phyloP scores from a whole-genome alignment of 2,113 vertebrate species.

The Amazona guildingii region DNA sequence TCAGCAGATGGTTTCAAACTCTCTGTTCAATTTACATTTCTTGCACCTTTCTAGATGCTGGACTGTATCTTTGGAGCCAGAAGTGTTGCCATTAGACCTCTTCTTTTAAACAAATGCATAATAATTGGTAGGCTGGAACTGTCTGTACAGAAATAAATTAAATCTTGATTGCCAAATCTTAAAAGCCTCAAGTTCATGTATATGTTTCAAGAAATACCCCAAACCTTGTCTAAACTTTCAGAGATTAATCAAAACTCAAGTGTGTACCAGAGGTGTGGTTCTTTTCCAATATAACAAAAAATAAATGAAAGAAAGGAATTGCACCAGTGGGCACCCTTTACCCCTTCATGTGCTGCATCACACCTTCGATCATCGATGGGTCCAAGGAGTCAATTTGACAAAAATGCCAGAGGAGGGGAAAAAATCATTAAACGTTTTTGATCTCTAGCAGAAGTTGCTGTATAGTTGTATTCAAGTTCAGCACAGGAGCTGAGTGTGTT shows the following conservation, averaged over 20 bases:
- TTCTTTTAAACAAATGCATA: conserved; percentile 15
- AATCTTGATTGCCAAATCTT: conserved; percentile 9
- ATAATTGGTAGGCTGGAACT: not conserved
- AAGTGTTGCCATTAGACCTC: not conserved
- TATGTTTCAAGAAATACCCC: not conserved
- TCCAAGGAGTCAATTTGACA: not conserved
- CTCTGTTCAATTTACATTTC: conserved; percentile 60
- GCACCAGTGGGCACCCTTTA: not conserved
- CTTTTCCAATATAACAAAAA: not conserved
- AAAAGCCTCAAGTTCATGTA: not conserved
- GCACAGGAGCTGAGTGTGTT: not conserved
- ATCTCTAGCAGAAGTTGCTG: not conserved
- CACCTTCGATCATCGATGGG: not conserved
- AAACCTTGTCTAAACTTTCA: not conserved
- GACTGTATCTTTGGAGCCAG: conserved; percentile 34
- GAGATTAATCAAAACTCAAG: not conserved
- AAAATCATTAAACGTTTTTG: not conserved
- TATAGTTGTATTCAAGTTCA: not conserved
- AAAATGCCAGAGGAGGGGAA: not conserved
- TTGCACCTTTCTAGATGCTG: conserved; percentile 37
- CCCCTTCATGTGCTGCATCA: not conserved
- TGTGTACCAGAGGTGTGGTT: not conserved
- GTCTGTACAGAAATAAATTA: conserved; percentile 9
- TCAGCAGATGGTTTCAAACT: conserved; percentile 61
- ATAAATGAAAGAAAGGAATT: not conserved